A percentile compares a stretch with the other conserved stretches of the same genome.
These are phyloP conservation scores for Peromyscus polionotus DNA, from an alignment of 2,113 vertebrate genomes.

Conservation along the genomic window DNA sequence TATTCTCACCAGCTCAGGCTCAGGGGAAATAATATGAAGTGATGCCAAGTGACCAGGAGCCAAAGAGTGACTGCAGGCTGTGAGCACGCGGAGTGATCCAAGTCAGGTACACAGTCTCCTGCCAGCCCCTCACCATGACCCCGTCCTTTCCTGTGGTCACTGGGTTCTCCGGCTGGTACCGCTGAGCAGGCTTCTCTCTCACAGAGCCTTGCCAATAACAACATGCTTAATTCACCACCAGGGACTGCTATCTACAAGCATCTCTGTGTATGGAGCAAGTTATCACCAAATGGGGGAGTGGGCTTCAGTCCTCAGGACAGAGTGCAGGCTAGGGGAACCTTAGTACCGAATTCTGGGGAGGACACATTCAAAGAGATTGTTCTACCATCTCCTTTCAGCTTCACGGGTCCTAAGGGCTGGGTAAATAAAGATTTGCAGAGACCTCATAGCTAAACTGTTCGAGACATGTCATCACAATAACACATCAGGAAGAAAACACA, in stretches of 20 bases:
- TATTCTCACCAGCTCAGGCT: constrained; percentile 18
- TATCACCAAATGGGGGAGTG: neutral
- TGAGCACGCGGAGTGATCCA: neutral
- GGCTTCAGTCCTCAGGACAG: neutral
- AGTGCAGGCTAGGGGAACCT: neutral
- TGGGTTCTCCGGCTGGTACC: no score
- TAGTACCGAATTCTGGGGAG: neutral
- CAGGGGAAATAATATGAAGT: neutral
- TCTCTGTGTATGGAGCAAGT: neutral
- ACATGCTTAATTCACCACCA: neutral
- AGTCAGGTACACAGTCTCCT: neutral
- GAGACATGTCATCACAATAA: neutral
- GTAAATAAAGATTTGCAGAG: neutral
- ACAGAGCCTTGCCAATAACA: neutral
- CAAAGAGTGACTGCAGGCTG: constrained; percentile 31
- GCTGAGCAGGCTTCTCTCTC: neutral
- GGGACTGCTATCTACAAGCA: neutral
- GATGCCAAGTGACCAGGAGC: neutral
- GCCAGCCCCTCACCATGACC: neutral
- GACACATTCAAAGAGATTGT: neutral
- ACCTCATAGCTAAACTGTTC: neutral
- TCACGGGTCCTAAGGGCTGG: neutral
- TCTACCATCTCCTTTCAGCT: neutral
- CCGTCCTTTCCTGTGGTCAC: neutral
- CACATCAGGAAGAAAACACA: neutral